Percentiles rank a stretch among this genome's conserved stretches.
Conservation (phyloP, 2,888 invertebrate genomes). For the Prionchulus punctatus region DNA sequence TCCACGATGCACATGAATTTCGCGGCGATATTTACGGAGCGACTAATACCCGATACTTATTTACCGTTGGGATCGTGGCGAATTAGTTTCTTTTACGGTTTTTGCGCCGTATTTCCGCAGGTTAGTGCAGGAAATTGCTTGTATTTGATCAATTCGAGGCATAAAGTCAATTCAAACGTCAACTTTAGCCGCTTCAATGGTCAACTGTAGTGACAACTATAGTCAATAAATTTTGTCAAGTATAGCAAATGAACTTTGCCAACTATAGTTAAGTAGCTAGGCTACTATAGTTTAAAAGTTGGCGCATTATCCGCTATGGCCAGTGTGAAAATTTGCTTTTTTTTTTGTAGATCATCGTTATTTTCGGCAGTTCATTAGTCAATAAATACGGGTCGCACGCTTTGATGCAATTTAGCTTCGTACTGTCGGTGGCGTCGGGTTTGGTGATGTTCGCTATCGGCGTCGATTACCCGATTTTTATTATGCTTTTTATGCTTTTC, state of each 20-base stretch:
- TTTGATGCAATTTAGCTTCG: not conserved
- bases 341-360: not conserved
- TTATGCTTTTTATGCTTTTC: not conserved
- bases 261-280: no score
- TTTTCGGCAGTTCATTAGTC: not conserved
- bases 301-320: not conserved
- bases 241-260: no score
- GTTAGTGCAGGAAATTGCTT: not conserved
- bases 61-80: constrained; percentile 22
- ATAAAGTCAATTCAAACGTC: no score
- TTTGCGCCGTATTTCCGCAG: constrained; percentile 3
- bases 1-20: constrained; percentile 25
- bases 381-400: not conserved
- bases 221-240: no score
- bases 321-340: not conserved
- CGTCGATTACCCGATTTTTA: not conserved
- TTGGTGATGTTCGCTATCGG: not conserved
- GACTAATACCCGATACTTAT: constrained; percentile 23
- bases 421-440: not conserved
- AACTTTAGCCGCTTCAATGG: no score
- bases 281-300: not conserved
- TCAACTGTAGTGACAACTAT: no score
- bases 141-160: not conserved
- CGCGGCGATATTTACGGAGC: constrained; percentile 28
- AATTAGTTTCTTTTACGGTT: constrained; percentile 21